Evolutionary conservation across 2,797 vertebrate species (phyloP), one percentile per base, ranked within the genome.

Genomic region (Catamblyrhynchus diadema): DNA sequence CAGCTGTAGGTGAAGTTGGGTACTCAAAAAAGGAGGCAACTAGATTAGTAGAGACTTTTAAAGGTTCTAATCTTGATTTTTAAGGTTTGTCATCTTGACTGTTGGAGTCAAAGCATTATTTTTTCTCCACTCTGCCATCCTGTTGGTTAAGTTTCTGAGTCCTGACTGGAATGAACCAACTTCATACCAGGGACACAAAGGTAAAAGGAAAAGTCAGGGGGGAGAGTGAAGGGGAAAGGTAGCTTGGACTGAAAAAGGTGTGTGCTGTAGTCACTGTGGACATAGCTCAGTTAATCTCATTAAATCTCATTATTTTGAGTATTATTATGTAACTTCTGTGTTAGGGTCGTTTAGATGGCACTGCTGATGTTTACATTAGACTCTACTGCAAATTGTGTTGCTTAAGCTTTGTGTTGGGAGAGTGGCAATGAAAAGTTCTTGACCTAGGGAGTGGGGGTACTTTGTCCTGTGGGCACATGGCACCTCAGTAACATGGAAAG

Each of bases 251-350:
- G 81, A 56, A 25, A 33, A 59, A 70, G 13, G 33, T 32, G 4
- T 44, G 35, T 18, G 2, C 64, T 51, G 51, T 12, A 6, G 64
- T 57, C 47, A 7, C 8, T 25, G 8, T 37, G 48, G 44, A 3
- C 23, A 8, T 6, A 11, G 48, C 25, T 75, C 53, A 47, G 44
- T 54, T 22, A n/a, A 54, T 54, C 53, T 54, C 32, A n/a, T 54
- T 54, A n/a, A n/a, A n/a, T n/a, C 18, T 72, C 33, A 19, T 81
- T 44, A n/a, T 54, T 94, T 94, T 91, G 61, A 51, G 39, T n/a
- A 74, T 32, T 35, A 44, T 83, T 73, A 22, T 64, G 45, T 77
- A 89, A 66, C 41, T 91, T 84, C 28, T 39, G 24, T 33, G 16
- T 66, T 66, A n/a, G 35, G 33, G 24, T 90, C 4, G 5, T 90